These are phyloP conservation scores for Macroramphosus scolopax DNA, from an alignment of 2,797 vertebrate genomes.

Conservation along the genomic window DNA sequence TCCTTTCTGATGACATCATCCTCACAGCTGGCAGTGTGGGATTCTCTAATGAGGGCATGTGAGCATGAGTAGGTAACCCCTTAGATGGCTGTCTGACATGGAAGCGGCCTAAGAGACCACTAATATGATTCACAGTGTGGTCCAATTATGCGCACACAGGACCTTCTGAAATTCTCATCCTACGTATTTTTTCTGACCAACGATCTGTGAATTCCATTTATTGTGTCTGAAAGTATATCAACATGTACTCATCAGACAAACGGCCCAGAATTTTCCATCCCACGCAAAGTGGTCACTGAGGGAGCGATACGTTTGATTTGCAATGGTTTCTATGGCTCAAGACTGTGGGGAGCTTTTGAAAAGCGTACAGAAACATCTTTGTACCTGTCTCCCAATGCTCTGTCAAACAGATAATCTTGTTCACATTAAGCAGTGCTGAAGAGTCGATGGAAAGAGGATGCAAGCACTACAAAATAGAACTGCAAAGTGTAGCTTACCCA, in stretches of 20 bases:
- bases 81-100: conserved; percentile 51
- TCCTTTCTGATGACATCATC: conserved; percentile 53
- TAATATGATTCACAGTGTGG: conserved; percentile 55
- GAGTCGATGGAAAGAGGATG: too few species aligned
- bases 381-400: conserved; percentile 10
- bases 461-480: too few species aligned
- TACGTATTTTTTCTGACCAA: conserved; percentile 30
- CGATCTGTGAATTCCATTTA: conserved; percentile 63
- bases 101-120: conserved; percentile 25
- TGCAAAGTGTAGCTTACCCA: too few species aligned
- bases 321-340: conserved; percentile 23
- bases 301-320: conserved; percentile 54
- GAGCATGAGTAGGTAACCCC: conserved; percentile 46
- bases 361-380: conserved; percentile 47
- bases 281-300: conserved; percentile 44
- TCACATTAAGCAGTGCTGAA: too few species aligned
- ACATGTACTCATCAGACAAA: conserved; percentile 37
- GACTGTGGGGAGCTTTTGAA: conserved; percentile 20
- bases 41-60: conserved; percentile 47
- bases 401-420: conserved; percentile 36
- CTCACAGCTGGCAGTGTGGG: conserved; percentile 44
- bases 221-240: conserved; percentile 41
- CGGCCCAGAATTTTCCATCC: conserved; percentile 53
- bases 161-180: conserved; percentile 56
- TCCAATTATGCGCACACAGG: conserved; percentile 41